Conservation (phyloP, 2,888 invertebrate genomes). For the Nasonia oneida region DNA sequence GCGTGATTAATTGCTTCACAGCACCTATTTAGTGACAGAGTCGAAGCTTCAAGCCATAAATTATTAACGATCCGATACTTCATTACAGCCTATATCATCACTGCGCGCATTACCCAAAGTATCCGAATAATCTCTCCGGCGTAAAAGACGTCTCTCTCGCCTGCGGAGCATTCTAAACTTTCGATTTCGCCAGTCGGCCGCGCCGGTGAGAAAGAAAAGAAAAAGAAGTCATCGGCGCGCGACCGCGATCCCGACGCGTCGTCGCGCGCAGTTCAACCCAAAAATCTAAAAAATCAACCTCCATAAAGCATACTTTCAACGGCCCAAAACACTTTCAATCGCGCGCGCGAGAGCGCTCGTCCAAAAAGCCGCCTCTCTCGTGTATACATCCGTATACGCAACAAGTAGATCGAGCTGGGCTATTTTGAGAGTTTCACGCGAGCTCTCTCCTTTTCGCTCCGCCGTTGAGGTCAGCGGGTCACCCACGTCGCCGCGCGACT, state of each 20-base stretch:
- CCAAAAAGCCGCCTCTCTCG: not conserved
- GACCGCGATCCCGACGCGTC: not conserved
- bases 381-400: not conserved
- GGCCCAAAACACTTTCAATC: not conserved
- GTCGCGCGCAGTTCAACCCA: not conserved
- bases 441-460: constrained; percentile 65
- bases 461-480: constrained; percentile 68
- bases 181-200: constrained; percentile 24
- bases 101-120: not conserved
- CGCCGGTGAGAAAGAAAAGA: not conserved
- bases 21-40: too few relatives aligned
- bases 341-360: not conserved
- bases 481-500: constrained; percentile 68
- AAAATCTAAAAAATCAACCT: constrained; percentile 9
- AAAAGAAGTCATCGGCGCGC: not conserved
- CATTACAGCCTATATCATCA: not conserved
- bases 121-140: not conserved
- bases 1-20: too few relatives aligned
- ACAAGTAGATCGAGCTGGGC: constrained; percentile 24
- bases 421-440: constrained; percentile 66
- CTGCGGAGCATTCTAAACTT: constrained; percentile 46
- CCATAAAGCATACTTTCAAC: constrained; percentile 25
- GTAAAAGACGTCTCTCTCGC: not conserved
- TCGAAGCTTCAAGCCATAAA: too few relatives aligned
- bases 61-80: too few relatives aligned